Base-by-base conservation (phyloP, 1,140 invertebrate genomes). In the Papilio aristodemus region DNA sequence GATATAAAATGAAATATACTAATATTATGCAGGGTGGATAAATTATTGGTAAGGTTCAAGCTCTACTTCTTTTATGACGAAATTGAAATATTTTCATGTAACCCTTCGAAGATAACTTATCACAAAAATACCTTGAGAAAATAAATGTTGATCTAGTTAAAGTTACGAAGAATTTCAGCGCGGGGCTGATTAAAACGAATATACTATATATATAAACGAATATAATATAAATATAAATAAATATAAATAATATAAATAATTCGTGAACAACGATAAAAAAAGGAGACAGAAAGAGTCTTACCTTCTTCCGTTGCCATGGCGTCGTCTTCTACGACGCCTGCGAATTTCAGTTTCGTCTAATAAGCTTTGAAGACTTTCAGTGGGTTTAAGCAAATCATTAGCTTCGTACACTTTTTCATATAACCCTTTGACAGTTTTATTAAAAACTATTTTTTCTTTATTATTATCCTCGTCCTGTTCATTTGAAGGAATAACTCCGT, bases 261-360 rank as follows among this genome's bases (percentile, higher is more conserved):
- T 22, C 6, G n/a, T n/a, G n/a, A 17, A 60, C 13, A 39, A 39
- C 25, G 39, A 54, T n/a, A n/a, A n/a, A n/a, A n/a, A 59, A 62
- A 41, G n/a, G 54, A n/a, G n/a, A n/a, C n/a, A n/a, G 75, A 67
- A 69, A 69, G 59, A 70, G 74, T 77, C 75, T 74, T 84, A 91
- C 89, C 86, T 78, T 82, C 86, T 83, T 62, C 86, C 73, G 78
- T 87, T 89, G 39, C 91, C 89, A 69, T 92, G 91, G 70, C 89
- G 82, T 72, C 89, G 73, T 83, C 87, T 86, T 72, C 91, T 79
- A 8, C 84, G 76, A 46, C 83, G 75, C 43, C 77, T 84, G 64
- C 81, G 85, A 13, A 54, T 72, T 67, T 71, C 78, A 14, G 75
- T 76, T 19, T 84, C 80, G 32, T 83, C 81, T 60, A 81, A 73